A percentile compares a stretch with the other conserved stretches of the same genome.
Conservation (phyloP, 2,888 invertebrate genomes). For the Aricia artaxerxes region DNA sequence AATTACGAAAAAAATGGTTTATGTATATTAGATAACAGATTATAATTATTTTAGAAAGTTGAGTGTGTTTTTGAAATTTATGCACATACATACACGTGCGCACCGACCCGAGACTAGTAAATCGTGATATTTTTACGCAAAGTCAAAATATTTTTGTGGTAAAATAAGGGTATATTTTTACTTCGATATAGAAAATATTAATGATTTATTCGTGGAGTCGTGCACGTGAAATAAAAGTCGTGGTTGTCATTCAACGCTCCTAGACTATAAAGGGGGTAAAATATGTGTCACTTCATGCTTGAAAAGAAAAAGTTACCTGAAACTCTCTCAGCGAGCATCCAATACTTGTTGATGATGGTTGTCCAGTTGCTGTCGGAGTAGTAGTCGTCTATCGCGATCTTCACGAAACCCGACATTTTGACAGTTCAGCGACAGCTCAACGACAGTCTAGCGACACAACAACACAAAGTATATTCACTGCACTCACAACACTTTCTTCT, state of each 20-base stretch:
- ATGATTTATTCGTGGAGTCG: neutral
- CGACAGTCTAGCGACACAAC: constrained; percentile 35
- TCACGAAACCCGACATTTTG: constrained; percentile 83
- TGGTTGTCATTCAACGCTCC: neutral
- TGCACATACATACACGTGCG: neutral
- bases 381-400: constrained; percentile 83
- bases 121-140: neutral
- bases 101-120: neutral
- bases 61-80: neutral
- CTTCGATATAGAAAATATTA: neutral
- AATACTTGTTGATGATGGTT: constrained; percentile 84
- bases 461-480: constrained; percentile 44
- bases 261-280: neutral
- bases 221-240: neutral
- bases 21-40: neutral
- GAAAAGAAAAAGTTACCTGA: constrained; percentile 79
- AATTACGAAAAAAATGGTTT: neutral
- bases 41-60: neutral
- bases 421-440: constrained; percentile 42
- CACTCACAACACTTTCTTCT: constrained; percentile 54
- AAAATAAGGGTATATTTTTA: neutral
- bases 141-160: too few species aligned
- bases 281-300: neutral
- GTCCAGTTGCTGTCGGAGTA: constrained; percentile 83
- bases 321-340: constrained; percentile 85